Conservation (phyloP, 2,113 vertebrate genomes). For the Cyphomyrus plagiostoma region DNA sequence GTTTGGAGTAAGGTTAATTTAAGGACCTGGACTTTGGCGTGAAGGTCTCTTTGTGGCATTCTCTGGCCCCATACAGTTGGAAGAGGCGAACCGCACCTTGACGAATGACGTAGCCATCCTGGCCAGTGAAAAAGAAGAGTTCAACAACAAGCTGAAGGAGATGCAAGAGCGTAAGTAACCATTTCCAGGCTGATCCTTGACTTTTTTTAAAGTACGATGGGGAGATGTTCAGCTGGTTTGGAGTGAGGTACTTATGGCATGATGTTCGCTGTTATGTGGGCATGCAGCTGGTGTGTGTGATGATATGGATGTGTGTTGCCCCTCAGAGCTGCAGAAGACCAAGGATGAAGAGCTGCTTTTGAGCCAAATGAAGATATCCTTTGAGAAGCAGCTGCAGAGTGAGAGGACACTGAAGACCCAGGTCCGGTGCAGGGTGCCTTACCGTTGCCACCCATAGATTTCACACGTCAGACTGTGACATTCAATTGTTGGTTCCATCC, state of each 20-base stretch:
- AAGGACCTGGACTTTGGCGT: not conserved
- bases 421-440: constrained; percentile 41
- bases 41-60: constrained; percentile 13
- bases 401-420: constrained; percentile 96
- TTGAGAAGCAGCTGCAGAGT: constrained; percentile 86
- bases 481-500: not conserved
- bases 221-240: not conserved
- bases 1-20: not conserved
- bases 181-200: not conserved
- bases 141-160: constrained; percentile 92
- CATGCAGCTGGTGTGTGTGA: not conserved
- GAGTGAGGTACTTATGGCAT: not conserved
- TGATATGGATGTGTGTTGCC: not conserved
- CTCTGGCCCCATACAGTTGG: constrained; percentile 63
- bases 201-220: not conserved
- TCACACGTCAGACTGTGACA: not conserved
- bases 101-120: constrained; percentile 93
- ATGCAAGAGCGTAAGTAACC: constrained; percentile 71
- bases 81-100: constrained; percentile 91
- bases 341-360: constrained; percentile 80
- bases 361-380: constrained; percentile 72
- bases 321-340: constrained; percentile 68
- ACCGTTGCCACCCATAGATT: not conserved
- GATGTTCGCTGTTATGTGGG: not conserved
- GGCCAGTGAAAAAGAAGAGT: constrained; percentile 93